Base-by-base conservation (phyloP, 2,888 invertebrate genomes). In the Scaptomyza caliginosa region DNA sequence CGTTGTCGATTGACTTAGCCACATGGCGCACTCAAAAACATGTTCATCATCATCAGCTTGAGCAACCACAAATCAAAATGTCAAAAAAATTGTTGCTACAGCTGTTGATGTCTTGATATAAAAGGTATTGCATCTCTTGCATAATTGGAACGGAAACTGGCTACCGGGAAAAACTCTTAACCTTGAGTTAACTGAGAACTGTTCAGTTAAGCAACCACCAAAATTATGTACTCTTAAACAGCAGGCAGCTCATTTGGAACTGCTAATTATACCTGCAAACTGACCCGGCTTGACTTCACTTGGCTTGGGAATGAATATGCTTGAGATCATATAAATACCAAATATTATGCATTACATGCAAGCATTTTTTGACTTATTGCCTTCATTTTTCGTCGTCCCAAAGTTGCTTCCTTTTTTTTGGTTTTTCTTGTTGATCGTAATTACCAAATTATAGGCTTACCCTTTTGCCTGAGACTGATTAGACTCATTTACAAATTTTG, bases 391-490 rank as follows among this genome's bases (percentile, higher is more conserved):
- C 46, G 60, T 56, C 59, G 40, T 36, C 52, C 38, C 28, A 10
- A 38, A 28, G 55, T 38, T 39, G 23, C 32, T 39, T 40, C 48
- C 24, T 42, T 21, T 13, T 45, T 39, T 63, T 67, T 46, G 71
- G 50, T 71, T 38, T 11, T 74, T 48, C 49, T 30, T 42, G 26
- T 52, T 56, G 36, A 54, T 52, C 45, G 68, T 89, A 89, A 88
- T 89, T 88, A 90, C 77, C 64, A 88, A 88, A 88, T 90, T 88
- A 89, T 81, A 89, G 89, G 83, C 83, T 86, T 88, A 88, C 83
- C 88, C 81, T 89, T 81, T 88, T 66, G 65, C 60, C 78, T 88
- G 83, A n/a, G n/a, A 88, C 88, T 90, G 89, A 88, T 88, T 88
- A 88, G 85, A 74, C 72, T 85, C 85, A 89, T 89, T 88, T 85